Conservation (phyloP, 2,888 invertebrate species). For the Zhuqinia jingwanae region DNA sequence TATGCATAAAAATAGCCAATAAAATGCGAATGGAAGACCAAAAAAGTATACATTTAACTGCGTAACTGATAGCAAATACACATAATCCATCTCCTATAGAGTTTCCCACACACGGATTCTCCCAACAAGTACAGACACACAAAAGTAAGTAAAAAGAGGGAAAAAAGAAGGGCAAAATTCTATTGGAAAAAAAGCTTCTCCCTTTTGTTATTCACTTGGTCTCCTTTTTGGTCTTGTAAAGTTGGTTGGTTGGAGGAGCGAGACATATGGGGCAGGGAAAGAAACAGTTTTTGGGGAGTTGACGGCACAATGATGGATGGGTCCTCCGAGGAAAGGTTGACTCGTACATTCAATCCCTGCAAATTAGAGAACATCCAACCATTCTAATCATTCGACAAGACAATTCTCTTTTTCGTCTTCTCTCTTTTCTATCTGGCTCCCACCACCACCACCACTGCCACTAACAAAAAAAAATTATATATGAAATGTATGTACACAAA, state of each 20-base stretch:
- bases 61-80: slow-evolving; percentile 56
- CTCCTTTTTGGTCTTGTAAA: slow-evolving; percentile 60
- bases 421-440: slow-evolving; percentile 54
- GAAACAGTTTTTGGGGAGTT: slow-evolving; percentile 77
- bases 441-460: slow-evolving; percentile 51
- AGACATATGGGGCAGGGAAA: slow-evolving; percentile 76
- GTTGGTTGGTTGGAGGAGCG: slow-evolving; percentile 70
- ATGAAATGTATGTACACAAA: slow-evolving; percentile 20
- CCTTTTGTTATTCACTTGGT: slow-evolving; percentile 69
- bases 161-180: slow-evolving; percentile 70
- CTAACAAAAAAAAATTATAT: slow-evolving; percentile 54
- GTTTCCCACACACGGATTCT: slow-evolving; percentile 45
- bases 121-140: slow-evolving; percentile 39
- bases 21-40: neutral
- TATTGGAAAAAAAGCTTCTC: slow-evolving; percentile 64
- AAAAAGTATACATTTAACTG: slow-evolving; percentile 24
- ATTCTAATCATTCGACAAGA: slow-evolving; percentile 79
- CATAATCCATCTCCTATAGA: slow-evolving; percentile 36
- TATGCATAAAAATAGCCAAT: too few relatives aligned
- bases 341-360: slow-evolving; percentile 79
- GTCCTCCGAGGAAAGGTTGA: slow-evolving; percentile 78
- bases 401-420: slow-evolving; percentile 71
- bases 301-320: slow-evolving; percentile 79
- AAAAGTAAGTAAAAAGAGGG: slow-evolving; percentile 58
- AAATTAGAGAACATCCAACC: slow-evolving; percentile 79